Percentiles rank a stretch among this genome's conserved stretches.
Evolutionary conservation across 1,140 invertebrate genomes (phyloP).

Genomic region (Drosophila tropicalis): DNA sequence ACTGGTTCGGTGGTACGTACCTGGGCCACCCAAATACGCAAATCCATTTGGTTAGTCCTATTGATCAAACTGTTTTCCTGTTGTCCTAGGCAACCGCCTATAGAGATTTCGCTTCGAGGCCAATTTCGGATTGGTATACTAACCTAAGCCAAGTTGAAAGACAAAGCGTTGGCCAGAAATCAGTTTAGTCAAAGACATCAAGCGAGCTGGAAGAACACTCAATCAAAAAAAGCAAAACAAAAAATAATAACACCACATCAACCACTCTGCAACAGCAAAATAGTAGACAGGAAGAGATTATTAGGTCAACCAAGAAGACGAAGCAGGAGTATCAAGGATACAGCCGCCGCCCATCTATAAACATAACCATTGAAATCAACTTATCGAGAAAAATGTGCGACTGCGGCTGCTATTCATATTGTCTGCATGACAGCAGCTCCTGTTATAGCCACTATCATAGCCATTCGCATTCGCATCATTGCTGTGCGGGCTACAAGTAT

Average conservation of each 20-base stretch:
- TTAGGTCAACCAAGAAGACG: too few species aligned
- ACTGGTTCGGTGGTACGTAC: conserved; percentile 71
- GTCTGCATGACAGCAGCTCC: conserved; percentile 63
- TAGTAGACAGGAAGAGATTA: background rate
- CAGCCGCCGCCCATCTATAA: conserved; percentile 1
- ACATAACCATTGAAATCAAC: background rate
- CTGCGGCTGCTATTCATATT: conserved; percentile 74
- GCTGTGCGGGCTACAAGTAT: conserved; percentile 77
- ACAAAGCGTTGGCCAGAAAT: conserved; percentile 72
- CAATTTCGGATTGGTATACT: conserved; percentile 31
- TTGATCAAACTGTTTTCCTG: conserved; percentile 59
- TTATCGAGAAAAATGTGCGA: conserved; percentile 61
- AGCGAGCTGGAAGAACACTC: conserved; percentile 45
- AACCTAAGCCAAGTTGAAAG: conserved; percentile 79
- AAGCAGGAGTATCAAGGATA: background rate
- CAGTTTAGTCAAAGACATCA: conserved; percentile 62
- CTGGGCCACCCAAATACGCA: conserved; percentile 76
- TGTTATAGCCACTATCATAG: conserved; percentile 68
- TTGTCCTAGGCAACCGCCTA: conserved; percentile 28
- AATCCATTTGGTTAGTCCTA: conserved; percentile 47
- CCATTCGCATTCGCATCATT: conserved; percentile 68
- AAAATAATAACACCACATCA: background rate
- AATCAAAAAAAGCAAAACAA: background rate
- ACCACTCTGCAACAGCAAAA: background rate
- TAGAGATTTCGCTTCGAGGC: conserved; percentile 34